These are phyloP conservation scores for Scaptomyza cyrtandrae DNA, from an alignment of 2,888 invertebrate species.

Conservation along the genomic window DNA sequence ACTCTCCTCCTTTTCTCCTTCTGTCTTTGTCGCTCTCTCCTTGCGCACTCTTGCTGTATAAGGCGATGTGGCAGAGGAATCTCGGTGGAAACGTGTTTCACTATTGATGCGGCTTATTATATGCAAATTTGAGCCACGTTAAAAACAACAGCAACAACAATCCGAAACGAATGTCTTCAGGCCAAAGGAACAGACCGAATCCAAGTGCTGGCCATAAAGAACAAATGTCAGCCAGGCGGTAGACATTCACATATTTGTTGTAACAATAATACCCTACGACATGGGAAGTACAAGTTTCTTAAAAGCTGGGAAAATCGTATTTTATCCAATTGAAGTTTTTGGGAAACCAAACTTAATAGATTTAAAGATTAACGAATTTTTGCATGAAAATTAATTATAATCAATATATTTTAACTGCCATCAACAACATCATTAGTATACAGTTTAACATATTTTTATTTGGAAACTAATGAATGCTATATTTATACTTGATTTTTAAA, in stretches of 20 bases:
- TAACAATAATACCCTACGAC: slow-evolving; percentile 28
- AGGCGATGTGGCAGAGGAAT: slow-evolving; percentile 56
- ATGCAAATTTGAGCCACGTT: slow-evolving; percentile 82
- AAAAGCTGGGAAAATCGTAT: not conserved
- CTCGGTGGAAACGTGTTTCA: slow-evolving; percentile 80
- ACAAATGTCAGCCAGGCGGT: slow-evolving; percentile 72
- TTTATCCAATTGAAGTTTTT: not conserved
- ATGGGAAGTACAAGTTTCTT: not conserved
- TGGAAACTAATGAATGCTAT: too few species aligned
- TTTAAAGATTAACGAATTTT: too few species aligned
- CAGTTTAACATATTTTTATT: too few species aligned
- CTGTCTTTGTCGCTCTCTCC: slow-evolving; percentile 15
- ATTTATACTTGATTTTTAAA: too few species aligned
- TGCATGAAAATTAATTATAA: too few species aligned
- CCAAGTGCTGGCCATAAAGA: slow-evolving; percentile 80
- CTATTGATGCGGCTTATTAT: slow-evolving; percentile 84
- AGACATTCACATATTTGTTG: slow-evolving; percentile 45
- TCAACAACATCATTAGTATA: too few species aligned
- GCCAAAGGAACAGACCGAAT: slow-evolving; percentile 43
- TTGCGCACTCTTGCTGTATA: slow-evolving; percentile 36
- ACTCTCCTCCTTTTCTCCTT: slow-evolving; percentile 11
- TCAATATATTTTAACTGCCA: too few species aligned
- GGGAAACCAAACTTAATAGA: too few species aligned
- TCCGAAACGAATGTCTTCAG: slow-evolving; percentile 43
- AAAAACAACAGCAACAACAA: slow-evolving; percentile 41